Conservation (phyloP, 2,888 invertebrate species). For the Athalia cordata region DNA sequence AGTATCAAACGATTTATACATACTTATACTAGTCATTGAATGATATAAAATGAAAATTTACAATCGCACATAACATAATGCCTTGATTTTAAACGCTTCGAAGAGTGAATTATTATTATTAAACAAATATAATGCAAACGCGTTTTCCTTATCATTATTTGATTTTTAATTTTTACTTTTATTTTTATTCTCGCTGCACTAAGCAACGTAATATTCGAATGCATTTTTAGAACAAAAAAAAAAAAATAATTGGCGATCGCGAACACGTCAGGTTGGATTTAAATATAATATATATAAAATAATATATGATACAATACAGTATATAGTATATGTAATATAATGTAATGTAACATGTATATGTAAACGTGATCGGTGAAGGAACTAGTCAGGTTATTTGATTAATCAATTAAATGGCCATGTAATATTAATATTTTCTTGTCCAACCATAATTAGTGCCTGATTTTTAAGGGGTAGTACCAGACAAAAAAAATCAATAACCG, state of each 20-base stretch:
- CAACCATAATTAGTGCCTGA: background rate
- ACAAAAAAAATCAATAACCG: no score
- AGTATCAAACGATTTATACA: background rate
- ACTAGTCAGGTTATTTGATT: conserved; percentile 37
- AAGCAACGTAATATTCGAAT: background rate
- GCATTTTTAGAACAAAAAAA: background rate
- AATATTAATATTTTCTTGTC: background rate
- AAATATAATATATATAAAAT: conserved; percentile 2
- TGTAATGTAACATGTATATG: background rate
- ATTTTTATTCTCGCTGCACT: conserved; percentile 19
- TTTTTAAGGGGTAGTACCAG: background rate
- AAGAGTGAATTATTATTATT: background rate
- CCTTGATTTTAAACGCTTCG: background rate
- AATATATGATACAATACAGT: background rate
- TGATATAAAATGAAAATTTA: no score
- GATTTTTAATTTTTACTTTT: background rate
- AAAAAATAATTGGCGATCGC: background rate
- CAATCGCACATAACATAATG: no score
- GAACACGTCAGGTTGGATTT: background rate
- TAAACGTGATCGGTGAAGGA: conserved; percentile 11
- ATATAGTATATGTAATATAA: conserved; percentile 6
- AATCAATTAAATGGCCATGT: conserved; percentile 20
- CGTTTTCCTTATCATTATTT: background rate
- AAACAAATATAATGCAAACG: background rate
- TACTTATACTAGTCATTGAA: no score